Base-by-base conservation (phyloP, 2,113 vertebrate species). In the Charadrius vociferus region DNA sequence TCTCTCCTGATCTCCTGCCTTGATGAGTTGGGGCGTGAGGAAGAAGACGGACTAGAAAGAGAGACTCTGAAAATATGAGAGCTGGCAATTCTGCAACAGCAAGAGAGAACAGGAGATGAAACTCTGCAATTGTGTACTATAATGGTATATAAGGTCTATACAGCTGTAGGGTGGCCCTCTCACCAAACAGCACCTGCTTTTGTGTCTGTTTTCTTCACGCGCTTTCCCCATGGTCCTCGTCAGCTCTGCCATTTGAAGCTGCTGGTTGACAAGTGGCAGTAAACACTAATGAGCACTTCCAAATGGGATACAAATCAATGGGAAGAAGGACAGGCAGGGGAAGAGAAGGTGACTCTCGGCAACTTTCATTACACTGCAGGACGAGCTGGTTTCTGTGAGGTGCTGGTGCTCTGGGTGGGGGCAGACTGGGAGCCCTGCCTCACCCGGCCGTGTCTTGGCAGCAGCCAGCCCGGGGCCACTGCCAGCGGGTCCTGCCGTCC, bases 251-350 rank as follows among this genome's bases (percentile, higher is more conserved):
- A 88, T 90, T 95, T 90, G 80, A 81, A 86, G 56, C 73, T 91
- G 56, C 86, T 78, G 88, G 10, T 74, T 83, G 72, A 78, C 77
- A 79, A 82, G 56, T 56, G 45, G 59, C 49, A 75, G 24, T 34
- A 49, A 81, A 59, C 34, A 14, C 84, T 78, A 71, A 92, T 8
- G 74, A 88, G 50, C 50, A 22, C 80, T 92, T 92, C 85, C 88
- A 95, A 90, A 91, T 3, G 67, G 71, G 86, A 86, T 56, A 86
- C 88, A 91, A 88, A 77, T 65, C 80, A 86, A 68, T 49, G 59
- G 84, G 47, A 61, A 41, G 59, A 55, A 55, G 19, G 23, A 56
- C 41, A 43, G 39, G 27, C 12, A 88, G 50, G 30, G n/a, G 72
- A 61, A 50, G 45, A 4, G 14, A 53, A 89, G 84, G 74, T 73